Evolutionary conservation across 2,113 vertebrate species (phyloP), one percentile per base, ranked within the genome.

Genomic region (Melanerpes aurifrons): DNA sequence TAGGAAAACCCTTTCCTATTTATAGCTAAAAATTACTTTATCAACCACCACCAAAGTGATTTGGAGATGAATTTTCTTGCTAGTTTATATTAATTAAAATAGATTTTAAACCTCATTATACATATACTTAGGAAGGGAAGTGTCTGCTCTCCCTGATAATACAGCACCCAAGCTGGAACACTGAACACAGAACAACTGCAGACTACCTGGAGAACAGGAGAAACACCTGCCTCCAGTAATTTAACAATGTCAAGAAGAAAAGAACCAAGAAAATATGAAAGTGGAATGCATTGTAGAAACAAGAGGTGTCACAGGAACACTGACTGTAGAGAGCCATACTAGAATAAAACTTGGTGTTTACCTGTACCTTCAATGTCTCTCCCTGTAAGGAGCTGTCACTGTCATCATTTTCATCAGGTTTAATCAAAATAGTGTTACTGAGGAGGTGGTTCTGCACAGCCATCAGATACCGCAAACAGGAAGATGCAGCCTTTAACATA

Each of bases 341-440:
- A 96, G 97, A 98, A 97, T 98, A 98, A 99, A 98, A 98, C 97
- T 98, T 97, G 98, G 98, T 99, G 99, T 99, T 99, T 99, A 99
- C 99, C 99, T 99, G 99, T 99, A 99, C 99, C 99, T 99, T 99
- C 98, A 99, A 99, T 99, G 99, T 99, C 98, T 99, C 99, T 98
- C 99, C 99, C 97, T 99, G 99, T 97, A 99, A 98, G 98, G 99
- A 99, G 98, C 95, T 99, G 98, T 99, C 99, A 98, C 99, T 99
- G 98, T 99, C 99, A 91, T 99, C 99, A 28, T 94, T 98, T 84
- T 99, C 99, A 95, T 99, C 99, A 18, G 99, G 99, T 90, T 98
- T 99, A 97, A 99, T 99, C 96, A 99, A 98, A 97, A 99, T 89
- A 95, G 98, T 99, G 97, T 99, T 99, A 98, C 99, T 99, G 95